Evolutionary conservation across 2,113 vertebrate genomes (phyloP).

Genomic region (Prunella himalayana): DNA sequence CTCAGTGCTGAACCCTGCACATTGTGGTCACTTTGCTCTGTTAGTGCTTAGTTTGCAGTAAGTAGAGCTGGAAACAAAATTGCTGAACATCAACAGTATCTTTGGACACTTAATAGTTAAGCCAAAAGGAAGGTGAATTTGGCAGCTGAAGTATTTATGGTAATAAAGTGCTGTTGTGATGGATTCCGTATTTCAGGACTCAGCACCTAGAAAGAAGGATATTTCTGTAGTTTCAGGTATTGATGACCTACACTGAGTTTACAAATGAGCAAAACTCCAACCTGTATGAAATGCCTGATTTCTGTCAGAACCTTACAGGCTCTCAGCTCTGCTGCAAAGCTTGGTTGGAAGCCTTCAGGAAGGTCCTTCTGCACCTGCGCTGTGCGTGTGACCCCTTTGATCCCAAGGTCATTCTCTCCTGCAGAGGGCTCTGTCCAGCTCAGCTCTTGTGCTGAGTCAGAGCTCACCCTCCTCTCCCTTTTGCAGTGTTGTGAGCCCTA

Average conservation of each 20-base stretch:
- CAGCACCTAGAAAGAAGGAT: background rate
- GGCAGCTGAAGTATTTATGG: background rate
- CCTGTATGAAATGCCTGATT: fast-evolving
- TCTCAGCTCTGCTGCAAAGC: background rate
- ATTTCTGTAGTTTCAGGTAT: background rate
- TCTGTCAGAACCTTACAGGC: background rate
- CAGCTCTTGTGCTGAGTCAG: background rate
- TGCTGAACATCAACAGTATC: background rate
- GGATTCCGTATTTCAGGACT: background rate
- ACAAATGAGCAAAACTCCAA: background rate
- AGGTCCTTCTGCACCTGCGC: background rate
- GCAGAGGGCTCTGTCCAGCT: background rate
- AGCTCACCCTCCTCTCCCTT: background rate
- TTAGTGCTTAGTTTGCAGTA: background rate
- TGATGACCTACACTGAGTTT: background rate
- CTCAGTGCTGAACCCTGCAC: background rate
- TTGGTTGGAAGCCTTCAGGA: background rate
- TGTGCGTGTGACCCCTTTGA: background rate
- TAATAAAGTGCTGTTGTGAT: background rate
- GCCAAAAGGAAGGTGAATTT: background rate
- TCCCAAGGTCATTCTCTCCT: background rate
- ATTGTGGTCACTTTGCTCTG: background rate
- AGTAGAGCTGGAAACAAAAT: background rate
- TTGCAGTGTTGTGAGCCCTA: conserved; percentile 89
- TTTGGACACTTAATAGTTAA: background rate